These are phyloP conservation scores for Saccostrea cuccullata DNA, from an alignment of 1,140 invertebrate genomes.

Conservation along the genomic window DNA sequence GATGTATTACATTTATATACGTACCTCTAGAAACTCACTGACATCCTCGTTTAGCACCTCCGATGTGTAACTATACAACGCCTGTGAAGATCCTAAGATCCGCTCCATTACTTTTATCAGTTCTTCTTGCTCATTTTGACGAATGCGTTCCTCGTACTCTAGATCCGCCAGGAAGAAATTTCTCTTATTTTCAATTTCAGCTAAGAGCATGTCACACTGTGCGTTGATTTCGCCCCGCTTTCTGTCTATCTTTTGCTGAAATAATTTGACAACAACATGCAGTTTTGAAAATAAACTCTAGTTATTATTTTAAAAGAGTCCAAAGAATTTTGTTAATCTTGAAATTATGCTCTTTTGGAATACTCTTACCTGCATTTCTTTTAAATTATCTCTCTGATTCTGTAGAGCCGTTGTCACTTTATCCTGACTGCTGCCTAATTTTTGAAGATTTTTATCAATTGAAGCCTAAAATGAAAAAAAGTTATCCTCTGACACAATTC, in stretches of 20 bases:
- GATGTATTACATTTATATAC: not conserved
- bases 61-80: slow-evolving; percentile 62
- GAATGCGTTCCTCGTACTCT: slow-evolving; percentile 70
- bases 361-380: slow-evolving; percentile 62
- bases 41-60: slow-evolving; percentile 66
- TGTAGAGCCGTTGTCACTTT: slow-evolving; percentile 57
- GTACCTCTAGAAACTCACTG: slow-evolving; percentile 61
- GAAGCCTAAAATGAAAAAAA: slow-evolving; percentile 47
- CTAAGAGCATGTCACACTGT: slow-evolving; percentile 72
- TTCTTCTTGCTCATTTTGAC: slow-evolving; percentile 64
- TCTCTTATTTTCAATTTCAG: slow-evolving; percentile 73
- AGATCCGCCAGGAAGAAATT: slow-evolving; percentile 73
- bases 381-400: slow-evolving; percentile 60
- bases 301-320: not conserved
- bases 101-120: slow-evolving; percentile 63
- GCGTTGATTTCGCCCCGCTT: slow-evolving; percentile 68
- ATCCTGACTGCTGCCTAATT: slow-evolving; percentile 55
- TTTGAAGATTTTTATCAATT: slow-evolving; percentile 52
- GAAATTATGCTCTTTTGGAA: too few species aligned
- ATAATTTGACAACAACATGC: not conserved
- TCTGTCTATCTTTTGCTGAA: slow-evolving; percentile 63
- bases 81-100: slow-evolving; percentile 62
- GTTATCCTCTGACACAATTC: not conserved
- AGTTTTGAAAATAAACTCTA: not conserved
- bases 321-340: too few species aligned